phyloP scores from a whole-genome alignment of 2,888 invertebrate genomes.

The Morinoia aosen region DNA sequence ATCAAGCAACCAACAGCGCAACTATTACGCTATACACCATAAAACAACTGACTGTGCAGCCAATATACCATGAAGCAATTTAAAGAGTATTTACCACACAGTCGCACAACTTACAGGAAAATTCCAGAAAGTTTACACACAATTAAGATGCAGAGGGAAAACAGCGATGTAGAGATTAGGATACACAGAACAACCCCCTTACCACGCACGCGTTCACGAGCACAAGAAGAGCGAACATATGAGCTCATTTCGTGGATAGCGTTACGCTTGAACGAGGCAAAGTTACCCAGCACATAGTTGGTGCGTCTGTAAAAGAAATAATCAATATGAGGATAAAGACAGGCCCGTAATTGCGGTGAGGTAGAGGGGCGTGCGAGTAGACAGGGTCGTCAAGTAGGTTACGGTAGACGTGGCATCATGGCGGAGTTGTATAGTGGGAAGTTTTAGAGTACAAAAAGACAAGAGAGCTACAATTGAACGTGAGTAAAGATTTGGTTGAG shows the following conservation, averaged over 20 bases:
- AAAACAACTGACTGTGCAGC: no score
- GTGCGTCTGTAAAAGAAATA: conserved; percentile 44
- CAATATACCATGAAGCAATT: no score
- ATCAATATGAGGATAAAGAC: conserved; percentile 50
- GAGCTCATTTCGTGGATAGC: background rate
- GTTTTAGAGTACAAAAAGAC: no score
- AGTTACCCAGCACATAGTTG: background rate
- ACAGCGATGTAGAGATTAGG: background rate
- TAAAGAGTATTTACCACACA: no score
- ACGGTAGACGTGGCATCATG: background rate
- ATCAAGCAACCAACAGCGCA: no score
- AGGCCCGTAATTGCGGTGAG: conserved; percentile 16
- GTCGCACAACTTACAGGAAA: no score
- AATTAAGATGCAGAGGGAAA: no score
- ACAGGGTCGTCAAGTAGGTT: background rate
- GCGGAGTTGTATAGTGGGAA: no score
- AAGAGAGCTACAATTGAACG: no score
- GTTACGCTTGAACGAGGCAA: background rate
- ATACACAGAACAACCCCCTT: background rate
- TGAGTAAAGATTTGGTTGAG: no score
- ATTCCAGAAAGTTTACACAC: no score
- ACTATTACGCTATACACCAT: no score
- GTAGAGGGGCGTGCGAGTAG: background rate
- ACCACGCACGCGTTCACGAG: background rate
- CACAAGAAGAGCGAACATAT: background rate